Base-by-base conservation (phyloP, 2,113 vertebrate genomes). In the Neogale vison region DNA sequence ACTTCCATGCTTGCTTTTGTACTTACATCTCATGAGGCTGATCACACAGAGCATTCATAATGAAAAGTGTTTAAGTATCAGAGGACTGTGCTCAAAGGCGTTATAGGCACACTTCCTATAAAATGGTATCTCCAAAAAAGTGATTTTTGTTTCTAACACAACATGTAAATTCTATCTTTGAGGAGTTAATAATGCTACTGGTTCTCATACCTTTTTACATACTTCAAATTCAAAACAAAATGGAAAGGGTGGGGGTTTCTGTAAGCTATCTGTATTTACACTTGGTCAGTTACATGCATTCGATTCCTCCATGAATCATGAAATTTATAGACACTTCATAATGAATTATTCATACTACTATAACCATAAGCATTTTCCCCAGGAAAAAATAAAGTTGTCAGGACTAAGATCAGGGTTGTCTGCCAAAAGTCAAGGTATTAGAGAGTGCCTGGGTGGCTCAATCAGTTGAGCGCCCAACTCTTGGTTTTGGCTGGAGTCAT, bases 71-170 rank as follows among this genome's bases (percentile, higher is more conserved):
- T 90, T 88, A 87, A 88, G 26, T 50, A 24, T 72, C 18, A 17
- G 77, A 85, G 39, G 61, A 92, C 6, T 52, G 11, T 85, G 9
- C 4, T 88, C 95, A 6, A 17, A 93, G 94, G 85, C 86, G 91
- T 83, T 97, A 86, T 96, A 98, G 98, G 71, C 14, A 7, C 82
- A 98, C 93, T 98, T 97, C 69, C 31, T 67, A 36, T 93, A 57
- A 95, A 98, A 98, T 81, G 23, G 59, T 97, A 96, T 90, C 55
- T 97, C 82, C 80, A 96, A 98, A 97, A 39, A 96, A 65, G 21
- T 96, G 88, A 95, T 96, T 98, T 98, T 96, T 61, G 6, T 93
- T 98, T 98, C 98, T 97, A 94, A 98, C 91, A 97, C 57, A 95
- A 97, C 96, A 36, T 95, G 24, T 85, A 98, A 98, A 97, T 98